Conservation (phyloP, 2,113 vertebrate species). For the Tenrec ecaudatus region DNA sequence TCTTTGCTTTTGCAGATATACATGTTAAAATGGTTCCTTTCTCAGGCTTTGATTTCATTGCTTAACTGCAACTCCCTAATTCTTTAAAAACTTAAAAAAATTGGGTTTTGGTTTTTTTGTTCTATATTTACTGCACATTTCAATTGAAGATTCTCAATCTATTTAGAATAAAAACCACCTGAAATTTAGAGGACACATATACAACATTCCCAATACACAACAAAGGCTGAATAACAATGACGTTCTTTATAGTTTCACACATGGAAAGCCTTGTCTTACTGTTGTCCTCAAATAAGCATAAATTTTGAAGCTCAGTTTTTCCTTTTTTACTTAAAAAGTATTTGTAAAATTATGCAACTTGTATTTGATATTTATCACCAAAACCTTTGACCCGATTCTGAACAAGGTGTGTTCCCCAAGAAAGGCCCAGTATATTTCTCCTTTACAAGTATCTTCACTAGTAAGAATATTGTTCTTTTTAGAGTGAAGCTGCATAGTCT, state of each 20-base stretch:
- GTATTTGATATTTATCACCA: not conserved
- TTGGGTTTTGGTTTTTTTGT: not conserved
- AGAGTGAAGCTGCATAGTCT: not conserved
- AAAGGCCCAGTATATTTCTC: constrained; percentile 5
- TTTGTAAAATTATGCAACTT: not conserved
- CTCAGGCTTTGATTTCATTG: not conserved
- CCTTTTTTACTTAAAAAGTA: not conserved
- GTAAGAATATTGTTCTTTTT: not conserved
- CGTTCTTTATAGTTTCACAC: not conserved
- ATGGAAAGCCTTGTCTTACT: not conserved
- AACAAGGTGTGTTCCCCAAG: not conserved
- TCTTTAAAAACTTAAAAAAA: not conserved
- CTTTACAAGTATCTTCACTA: not conserved
- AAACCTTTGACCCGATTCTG: not conserved
- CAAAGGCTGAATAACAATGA: not conserved
- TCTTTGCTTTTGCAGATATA: not conserved
- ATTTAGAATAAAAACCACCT: not conserved
- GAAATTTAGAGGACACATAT: not conserved
- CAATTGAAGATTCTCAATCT: not conserved
- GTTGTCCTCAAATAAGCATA: not conserved
- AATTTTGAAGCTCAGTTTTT: not conserved
- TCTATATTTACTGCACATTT: not conserved
- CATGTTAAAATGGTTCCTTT: not conserved
- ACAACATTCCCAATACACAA: not conserved
- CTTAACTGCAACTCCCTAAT: not conserved